phyloP scores from a whole-genome alignment of 2,797 vertebrate genomes.

The Notolepis coatsorum region DNA sequence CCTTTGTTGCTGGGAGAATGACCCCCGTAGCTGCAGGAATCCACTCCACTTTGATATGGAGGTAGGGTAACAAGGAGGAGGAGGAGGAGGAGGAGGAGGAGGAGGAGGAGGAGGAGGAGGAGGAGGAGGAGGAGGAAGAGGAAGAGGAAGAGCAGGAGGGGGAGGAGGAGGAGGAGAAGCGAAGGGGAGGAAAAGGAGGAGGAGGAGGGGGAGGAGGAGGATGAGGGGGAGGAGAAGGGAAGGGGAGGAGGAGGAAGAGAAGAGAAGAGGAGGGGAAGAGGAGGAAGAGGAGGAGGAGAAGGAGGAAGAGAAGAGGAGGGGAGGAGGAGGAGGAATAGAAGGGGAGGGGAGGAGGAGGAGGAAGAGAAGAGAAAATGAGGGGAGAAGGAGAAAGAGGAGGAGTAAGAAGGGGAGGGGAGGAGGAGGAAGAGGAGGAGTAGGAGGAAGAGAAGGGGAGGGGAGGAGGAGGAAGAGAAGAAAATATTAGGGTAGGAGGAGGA shows the following conservation, averaged over 20 bases:
- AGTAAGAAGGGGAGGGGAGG: no score
- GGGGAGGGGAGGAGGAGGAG: no score
- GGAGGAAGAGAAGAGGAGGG: neutral
- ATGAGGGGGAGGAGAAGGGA: no score
- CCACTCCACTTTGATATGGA: conserved; percentile 38
- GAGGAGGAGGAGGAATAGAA: neutral
- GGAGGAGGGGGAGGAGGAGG: no score
- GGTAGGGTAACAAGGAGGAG: neutral
- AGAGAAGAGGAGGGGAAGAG: neutral
- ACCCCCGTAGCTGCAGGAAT: conserved; percentile 42
- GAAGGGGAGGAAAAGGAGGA: neutral
- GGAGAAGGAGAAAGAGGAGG: neutral
- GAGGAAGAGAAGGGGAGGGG: no score
- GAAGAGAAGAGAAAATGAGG: no score
- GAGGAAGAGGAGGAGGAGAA: conserved; percentile 27
- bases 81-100: neutral
- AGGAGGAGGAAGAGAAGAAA: no score
- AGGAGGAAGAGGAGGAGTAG: no score
- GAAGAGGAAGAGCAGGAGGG: neutral
- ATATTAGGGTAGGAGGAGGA: no score
- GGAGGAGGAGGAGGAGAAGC: neutral
- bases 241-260: neutral
- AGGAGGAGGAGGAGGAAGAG: neutral
- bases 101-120: neutral
- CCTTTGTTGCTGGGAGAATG: conserved; percentile 63